Percentiles rank a stretch among this genome's conserved stretches.
Conservation (phyloP, 2,888 invertebrate species). For the Ichneumoninae sp. region DNA sequence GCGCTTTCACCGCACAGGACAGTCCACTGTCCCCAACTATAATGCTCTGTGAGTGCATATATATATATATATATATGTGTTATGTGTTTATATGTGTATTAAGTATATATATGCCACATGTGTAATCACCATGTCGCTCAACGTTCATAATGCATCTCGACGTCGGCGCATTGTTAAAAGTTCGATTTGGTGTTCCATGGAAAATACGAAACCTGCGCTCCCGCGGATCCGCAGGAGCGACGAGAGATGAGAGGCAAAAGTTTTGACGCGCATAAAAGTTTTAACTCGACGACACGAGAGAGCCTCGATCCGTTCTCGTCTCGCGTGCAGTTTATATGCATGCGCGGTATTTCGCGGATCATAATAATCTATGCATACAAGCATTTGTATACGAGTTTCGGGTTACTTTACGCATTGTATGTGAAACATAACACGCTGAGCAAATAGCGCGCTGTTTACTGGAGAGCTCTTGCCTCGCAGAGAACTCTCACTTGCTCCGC, state of each 20-base stretch:
- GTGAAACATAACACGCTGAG: neutral
- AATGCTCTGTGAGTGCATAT: neutral
- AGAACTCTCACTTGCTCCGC: neutral
- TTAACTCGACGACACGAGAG: conserved; percentile 19
- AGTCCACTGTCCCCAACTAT: conserved; percentile 15
- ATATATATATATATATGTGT: neutral
- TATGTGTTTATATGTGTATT: neutral
- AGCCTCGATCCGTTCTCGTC: neutral
- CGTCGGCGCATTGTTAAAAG: conserved; percentile 59
- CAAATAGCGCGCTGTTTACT: neutral
- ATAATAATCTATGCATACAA: conserved; percentile 46
- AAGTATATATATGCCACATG: neutral
- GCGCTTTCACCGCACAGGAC: conserved; percentile 16
- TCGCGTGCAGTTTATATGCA: conserved; percentile 21
- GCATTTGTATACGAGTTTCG: conserved; percentile 35
- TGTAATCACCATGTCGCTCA: conserved; percentile 31
- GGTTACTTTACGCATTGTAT: conserved; percentile 4
- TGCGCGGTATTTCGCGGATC: conserved; percentile 37
- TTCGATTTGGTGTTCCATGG: conserved; percentile 49
- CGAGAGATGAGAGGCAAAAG: conserved; percentile 29
- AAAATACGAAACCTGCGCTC: conserved; percentile 3
- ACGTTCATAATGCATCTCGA: conserved; percentile 37
- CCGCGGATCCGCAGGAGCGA: neutral
- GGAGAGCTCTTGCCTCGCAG: neutral
- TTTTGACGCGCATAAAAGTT: conserved; percentile 47